These are phyloP conservation scores for Lasius platythorax DNA, from an alignment of 2,888 invertebrate species.

Conservation along the genomic window DNA sequence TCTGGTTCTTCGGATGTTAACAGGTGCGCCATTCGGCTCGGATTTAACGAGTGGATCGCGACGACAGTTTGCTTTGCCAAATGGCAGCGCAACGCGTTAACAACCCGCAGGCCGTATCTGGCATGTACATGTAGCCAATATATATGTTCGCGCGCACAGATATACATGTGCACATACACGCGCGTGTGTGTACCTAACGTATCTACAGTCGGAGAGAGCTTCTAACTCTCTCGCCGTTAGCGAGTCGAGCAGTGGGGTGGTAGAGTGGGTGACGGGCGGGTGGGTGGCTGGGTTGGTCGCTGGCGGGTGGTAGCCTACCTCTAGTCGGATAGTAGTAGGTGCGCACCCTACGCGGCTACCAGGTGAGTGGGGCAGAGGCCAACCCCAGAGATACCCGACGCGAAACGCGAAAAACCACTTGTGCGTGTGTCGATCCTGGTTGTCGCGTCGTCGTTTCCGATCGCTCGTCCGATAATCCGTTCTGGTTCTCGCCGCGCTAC, in stretches of 20 bases:
- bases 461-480: constrained; percentile 36
- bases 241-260: constrained; percentile 61
- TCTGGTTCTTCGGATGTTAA: constrained; percentile 24
- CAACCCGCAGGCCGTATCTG: constrained; percentile 43
- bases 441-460: constrained; percentile 22
- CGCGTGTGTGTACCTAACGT: constrained; percentile 6
- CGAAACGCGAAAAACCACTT: constrained; percentile 81
- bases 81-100: constrained; percentile 44
- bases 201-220: constrained; percentile 48
- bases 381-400: constrained; percentile 77
- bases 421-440: constrained; percentile 67
- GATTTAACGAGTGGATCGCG: constrained; percentile 1
- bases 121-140: constrained; percentile 56
- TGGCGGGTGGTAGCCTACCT: constrained; percentile 67
- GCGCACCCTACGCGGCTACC: constrained; percentile 78
- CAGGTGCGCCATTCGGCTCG: constrained; percentile 44
- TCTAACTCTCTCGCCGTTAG: constrained; percentile 67
- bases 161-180: background rate
- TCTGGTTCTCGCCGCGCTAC: constrained; percentile 11
- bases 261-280: constrained; percentile 61
- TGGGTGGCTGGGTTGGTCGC: constrained; percentile 59
- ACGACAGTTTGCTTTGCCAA: constrained; percentile 30
- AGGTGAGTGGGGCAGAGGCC: constrained; percentile 78
- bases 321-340: constrained; percentile 75
- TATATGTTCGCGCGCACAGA: background rate